Percentiles rank a stretch among this genome's conserved stretches.
These are phyloP conservation scores for Perca schrenkii DNA, from an alignment of 2,113 vertebrate genomes.

Conservation along the genomic window DNA sequence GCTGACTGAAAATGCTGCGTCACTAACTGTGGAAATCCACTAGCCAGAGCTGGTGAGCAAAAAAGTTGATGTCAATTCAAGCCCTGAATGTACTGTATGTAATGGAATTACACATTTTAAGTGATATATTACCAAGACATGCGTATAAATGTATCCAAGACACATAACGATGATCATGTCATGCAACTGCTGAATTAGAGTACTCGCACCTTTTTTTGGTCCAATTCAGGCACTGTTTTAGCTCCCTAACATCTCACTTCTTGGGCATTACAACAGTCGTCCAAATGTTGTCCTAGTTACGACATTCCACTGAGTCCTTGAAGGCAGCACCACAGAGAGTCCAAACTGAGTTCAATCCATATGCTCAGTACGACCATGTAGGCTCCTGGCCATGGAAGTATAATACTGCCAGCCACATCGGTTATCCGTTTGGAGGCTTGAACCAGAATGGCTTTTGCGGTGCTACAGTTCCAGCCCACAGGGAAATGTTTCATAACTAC, in stretches of 20 bases:
- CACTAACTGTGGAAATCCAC: no score
- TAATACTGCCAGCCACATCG: background rate
- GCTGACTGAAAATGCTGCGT: no score
- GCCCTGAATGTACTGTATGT: no score
- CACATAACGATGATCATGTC: no score
- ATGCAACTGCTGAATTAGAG: no score
- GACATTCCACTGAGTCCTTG: background rate
- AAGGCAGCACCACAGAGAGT: slow-evolving; percentile 13
- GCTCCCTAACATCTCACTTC: background rate
- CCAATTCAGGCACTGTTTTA: background rate
- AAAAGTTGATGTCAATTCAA: no score
- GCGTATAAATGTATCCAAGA: no score
- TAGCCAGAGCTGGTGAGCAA: no score
- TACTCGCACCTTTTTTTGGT: no score
- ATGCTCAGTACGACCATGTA: background rate
- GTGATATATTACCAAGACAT: no score
- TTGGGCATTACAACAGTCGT: background rate
- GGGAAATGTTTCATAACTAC: background rate
- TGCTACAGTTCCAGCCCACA: slow-evolving; percentile 35
- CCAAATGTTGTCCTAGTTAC: background rate
- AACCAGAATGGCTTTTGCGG: slow-evolving; percentile 66
- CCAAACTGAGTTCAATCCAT: background rate
- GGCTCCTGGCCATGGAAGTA: background rate
- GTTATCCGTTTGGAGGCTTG: slow-evolving; percentile 15
- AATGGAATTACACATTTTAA: no score